Conservation (phyloP, 2,797 vertebrate species). For the Tachyglossus aculeatus region DNA sequence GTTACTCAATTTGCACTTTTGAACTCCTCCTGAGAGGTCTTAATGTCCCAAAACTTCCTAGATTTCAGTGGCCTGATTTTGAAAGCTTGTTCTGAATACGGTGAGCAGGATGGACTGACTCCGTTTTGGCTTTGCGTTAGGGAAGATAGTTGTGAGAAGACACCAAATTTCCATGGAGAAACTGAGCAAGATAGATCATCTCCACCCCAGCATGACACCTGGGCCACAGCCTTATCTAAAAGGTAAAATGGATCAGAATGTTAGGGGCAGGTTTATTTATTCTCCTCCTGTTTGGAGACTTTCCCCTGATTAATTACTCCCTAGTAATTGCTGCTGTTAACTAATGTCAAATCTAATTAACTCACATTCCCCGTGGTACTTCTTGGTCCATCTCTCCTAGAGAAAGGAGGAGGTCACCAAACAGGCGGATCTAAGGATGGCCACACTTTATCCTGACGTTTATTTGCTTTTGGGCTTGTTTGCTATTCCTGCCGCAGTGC, state of each 20-base stretch:
- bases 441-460: constrained; percentile 70
- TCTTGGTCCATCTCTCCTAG: constrained; percentile 50
- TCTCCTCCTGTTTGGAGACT: constrained; percentile 83
- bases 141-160: constrained; percentile 69
- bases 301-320: constrained; percentile 84
- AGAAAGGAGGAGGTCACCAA: constrained; percentile 70
- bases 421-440: constrained; percentile 68
- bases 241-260: constrained; percentile 69
- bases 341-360: constrained; percentile 84
- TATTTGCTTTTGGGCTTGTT: constrained; percentile 89
- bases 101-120: too few species aligned
- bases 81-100: background rate
- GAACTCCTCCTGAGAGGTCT: background rate
- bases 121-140: constrained; percentile 47
- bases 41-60: background rate
- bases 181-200: constrained; percentile 72
- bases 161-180: constrained; percentile 62
- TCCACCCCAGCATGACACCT: constrained; percentile 77
- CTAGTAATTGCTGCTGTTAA: constrained; percentile 80
- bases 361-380: constrained; percentile 68
- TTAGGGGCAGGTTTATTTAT: constrained; percentile 81
- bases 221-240: constrained; percentile 73
- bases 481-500: constrained; percentile 85
- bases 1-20: too few species aligned
- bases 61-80: background rate